Conservation (phyloP, 64 coral and sea anemone species). For the Montipora efflorescens region DNA sequence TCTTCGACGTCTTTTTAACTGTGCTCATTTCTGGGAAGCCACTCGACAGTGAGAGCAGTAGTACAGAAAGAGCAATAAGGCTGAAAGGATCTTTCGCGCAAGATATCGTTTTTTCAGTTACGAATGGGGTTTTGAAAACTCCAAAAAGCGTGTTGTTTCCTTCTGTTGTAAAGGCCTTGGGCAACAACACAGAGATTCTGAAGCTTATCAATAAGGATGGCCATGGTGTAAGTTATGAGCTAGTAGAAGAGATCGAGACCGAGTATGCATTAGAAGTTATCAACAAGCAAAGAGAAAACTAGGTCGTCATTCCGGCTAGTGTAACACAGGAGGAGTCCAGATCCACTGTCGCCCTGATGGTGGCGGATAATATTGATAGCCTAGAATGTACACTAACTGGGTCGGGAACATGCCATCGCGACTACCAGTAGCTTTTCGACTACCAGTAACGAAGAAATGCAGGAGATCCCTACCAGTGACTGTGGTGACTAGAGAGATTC, state of each 20-base stretch:
- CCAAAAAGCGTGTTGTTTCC: conserved; percentile 73
- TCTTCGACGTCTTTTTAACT: conserved; percentile 65
- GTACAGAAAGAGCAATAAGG: conserved; percentile 1
- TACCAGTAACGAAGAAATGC: not conserved
- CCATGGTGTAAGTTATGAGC: conserved; percentile 60
- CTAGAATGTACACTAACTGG: conserved; percentile 61
- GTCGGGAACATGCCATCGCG: conserved; percentile 68
- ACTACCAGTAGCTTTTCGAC: too few species aligned
- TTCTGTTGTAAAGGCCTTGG: conserved; percentile 62
- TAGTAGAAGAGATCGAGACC: conserved; percentile 71
- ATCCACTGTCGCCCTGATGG: conserved; percentile 54
- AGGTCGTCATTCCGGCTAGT: conserved; percentile 60
- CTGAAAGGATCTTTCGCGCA: conserved; percentile 38
- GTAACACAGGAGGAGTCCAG: conserved; percentile 5
- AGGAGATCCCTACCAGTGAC: too few species aligned
- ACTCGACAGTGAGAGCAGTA: conserved; percentile 58
- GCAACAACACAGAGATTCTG: conserved; percentile 69
- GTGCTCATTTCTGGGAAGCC: conserved; percentile 55
- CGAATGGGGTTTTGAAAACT: conserved; percentile 58
- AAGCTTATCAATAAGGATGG: conserved; percentile 68
- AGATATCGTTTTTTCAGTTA: conserved; percentile 76
- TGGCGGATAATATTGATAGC: conserved; percentile 77
- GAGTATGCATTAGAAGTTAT: conserved; percentile 66
- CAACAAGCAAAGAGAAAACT: conserved; percentile 65
- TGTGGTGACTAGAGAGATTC: too few species aligned